A percentile compares a stretch with the other conserved stretches of the same genome.
phyloP scores from a whole-genome alignment of 23 tunicate genomes.

The Ascidia mentula region DNA sequence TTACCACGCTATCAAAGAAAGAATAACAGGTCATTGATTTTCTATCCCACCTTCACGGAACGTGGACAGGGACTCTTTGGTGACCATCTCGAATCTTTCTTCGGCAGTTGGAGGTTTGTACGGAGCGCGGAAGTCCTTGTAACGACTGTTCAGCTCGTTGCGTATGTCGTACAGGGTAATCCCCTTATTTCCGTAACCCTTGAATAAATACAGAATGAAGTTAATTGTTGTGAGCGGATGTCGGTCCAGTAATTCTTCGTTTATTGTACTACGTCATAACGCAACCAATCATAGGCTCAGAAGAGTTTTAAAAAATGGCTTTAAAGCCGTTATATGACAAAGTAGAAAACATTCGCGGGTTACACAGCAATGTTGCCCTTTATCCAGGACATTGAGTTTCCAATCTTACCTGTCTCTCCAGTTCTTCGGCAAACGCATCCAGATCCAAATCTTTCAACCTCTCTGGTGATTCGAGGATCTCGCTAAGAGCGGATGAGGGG shows the following conservation, averaged over 20 bases:
- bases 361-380: too few relatives aligned
- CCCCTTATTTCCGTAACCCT: slow-evolving; percentile 95
- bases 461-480: slow-evolving; percentile 90
- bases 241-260: too few relatives aligned
- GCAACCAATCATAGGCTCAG: too few relatives aligned
- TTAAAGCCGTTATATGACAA: too few relatives aligned
- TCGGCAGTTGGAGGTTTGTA: slow-evolving; percentile 76
- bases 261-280: too few relatives aligned
- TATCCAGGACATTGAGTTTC: too few relatives aligned
- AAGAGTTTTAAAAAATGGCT: too few relatives aligned
- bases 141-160: slow-evolving; percentile 79
- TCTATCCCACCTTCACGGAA: slow-evolving; percentile 58
- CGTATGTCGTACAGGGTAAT: slow-evolving; percentile 93
- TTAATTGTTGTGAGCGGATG: background rate
- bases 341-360: too few relatives aligned
- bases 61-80: slow-evolving; percentile 53
- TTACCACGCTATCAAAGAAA: too few relatives aligned
- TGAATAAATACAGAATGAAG: background rate
- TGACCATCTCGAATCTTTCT: slow-evolving; percentile 79
- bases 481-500: slow-evolving; percentile 81
- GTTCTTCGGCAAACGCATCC: slow-evolving; percentile 96
- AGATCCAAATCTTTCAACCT: slow-evolving; percentile 89
- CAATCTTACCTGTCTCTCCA: slow-evolving; percentile 78
- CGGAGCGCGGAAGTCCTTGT: slow-evolving; percentile 78
- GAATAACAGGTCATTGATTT: too few relatives aligned